Evolutionary conservation across 2,888 invertebrate species (phyloP).

Genomic region (Frankliniella intonsa): DNA sequence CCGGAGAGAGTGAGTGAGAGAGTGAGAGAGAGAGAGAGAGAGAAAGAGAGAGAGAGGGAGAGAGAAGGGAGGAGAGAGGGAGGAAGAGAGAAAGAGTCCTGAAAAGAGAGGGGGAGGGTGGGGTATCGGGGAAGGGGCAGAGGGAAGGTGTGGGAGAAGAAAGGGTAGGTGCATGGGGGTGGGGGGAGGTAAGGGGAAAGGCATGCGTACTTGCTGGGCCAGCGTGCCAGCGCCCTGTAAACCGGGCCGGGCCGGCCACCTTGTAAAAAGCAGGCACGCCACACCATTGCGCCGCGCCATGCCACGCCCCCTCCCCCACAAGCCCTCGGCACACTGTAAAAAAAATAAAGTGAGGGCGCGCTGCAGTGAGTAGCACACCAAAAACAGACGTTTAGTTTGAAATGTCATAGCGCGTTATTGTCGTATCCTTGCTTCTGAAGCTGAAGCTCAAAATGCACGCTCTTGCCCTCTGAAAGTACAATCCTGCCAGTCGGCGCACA

Average conservation of each 20-base stretch:
- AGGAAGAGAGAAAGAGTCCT: background rate
- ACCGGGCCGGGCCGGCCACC: conserved; percentile 19
- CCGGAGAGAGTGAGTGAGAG: background rate
- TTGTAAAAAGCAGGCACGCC: conserved; percentile 16
- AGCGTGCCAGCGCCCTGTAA: conserved; percentile 21
- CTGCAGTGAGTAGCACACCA: too few relatives aligned
- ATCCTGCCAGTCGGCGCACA: too few relatives aligned
- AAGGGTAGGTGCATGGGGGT: background rate
- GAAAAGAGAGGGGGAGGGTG: background rate
- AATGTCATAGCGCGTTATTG: too few relatives aligned
- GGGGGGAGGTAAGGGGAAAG: background rate
- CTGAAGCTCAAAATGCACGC: too few relatives aligned
- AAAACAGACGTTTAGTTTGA: too few relatives aligned
- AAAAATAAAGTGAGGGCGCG: background rate
- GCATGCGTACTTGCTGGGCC: conserved; percentile 1
- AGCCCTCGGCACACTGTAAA: background rate
- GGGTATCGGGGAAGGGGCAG: too few relatives aligned
- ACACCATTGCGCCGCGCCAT: too few relatives aligned
- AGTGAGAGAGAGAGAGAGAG: background rate
- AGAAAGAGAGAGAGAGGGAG: background rate
- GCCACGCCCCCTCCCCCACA: background rate
- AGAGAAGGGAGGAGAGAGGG: background rate
- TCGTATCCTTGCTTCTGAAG: too few relatives aligned
- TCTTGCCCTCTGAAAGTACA: too few relatives aligned
- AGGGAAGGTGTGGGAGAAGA: background rate